Evolutionary conservation across 2,888 invertebrate species (phyloP), one percentile per base, ranked within the genome.

Genomic region (Apamea monoglypha): DNA sequence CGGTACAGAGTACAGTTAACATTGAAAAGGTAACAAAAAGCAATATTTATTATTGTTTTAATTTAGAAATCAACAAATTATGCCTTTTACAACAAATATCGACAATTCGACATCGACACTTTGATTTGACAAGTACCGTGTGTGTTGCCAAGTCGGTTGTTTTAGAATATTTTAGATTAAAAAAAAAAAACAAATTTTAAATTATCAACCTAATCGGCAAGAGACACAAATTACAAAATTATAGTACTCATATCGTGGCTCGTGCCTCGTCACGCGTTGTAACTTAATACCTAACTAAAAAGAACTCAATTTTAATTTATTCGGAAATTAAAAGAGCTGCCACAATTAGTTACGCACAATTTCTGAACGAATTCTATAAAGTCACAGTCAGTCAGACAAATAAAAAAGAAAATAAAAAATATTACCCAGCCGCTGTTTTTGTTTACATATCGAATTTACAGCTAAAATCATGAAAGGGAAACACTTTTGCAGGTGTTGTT

Each of bases 401-500:
- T n/a, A n/a, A n/a, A n/a, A n/a, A n/a, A n/a, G n/a, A n/a, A n/a
- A n/a, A n/a, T n/a, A n/a, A 32, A 32, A 32, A 40, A 40, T 7
- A 29, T 14, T 56, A 59, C 1, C 14, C 14, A 14, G 12, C 5
- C 0, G 25, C 12, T 12, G 12, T 29, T 29, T n/a, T 59, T 61
- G 29, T 61, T 61, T 6, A 61, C 2, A 0, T 59, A 32, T 18
- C 2, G 5, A 61, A 44, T 18, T 25, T 61, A 44, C 1, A 59
- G 29, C 10, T 32, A 16, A 74, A 75, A 80, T 29, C 61, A 89
- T 89, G 89, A 77, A 80, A 75, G 76, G 68, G 64, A 84, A 81
- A 32, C 66, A 85, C 40, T 83, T 82, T 6, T 91, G 91, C 74
- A 74, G 82, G 64, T 91, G 89, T 78, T 91, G 91, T 76, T 87